These are phyloP conservation scores for Clistopyga incitator DNA, from an alignment of 2,888 invertebrate species.

Conservation along the genomic window DNA sequence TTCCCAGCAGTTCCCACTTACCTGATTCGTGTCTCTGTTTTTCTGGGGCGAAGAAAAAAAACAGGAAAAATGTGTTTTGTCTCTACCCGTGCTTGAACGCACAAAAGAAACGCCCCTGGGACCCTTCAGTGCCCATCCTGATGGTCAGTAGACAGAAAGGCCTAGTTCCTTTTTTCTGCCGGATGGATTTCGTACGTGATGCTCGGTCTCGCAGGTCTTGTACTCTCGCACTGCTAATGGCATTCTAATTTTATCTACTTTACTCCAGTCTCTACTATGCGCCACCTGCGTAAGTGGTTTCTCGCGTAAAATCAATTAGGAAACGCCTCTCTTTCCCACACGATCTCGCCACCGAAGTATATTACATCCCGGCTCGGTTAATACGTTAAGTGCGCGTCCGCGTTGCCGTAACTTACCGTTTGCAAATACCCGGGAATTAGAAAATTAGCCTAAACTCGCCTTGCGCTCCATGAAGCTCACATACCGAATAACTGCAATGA, in stretches of 20 bases:
- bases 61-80: neutral
- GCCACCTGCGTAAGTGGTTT: constrained; percentile 58
- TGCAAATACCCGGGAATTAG: constrained; percentile 1
- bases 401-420: neutral
- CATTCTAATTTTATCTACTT: constrained; percentile 35
- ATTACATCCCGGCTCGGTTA: neutral
- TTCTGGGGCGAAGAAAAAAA: neutral
- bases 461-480: no score
- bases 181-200: constrained; percentile 37
- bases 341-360: constrained; percentile 6
- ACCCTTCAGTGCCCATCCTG: neutral
- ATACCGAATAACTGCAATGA: no score
- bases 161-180: neutral
- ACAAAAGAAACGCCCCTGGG: neutral
- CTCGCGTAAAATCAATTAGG: constrained; percentile 60
- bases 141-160: neutral
- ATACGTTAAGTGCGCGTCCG: neutral
- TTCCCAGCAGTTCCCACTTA: neutral
- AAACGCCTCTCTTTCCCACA: constrained; percentile 55
- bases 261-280: constrained; percentile 2
- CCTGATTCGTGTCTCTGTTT: neutral
- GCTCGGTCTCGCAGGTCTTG: constrained; percentile 1
- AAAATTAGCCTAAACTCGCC: neutral
- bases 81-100: neutral
- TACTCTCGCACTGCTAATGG: constrained; percentile 23